Percentiles rank a stretch among this genome's conserved stretches.
phyloP scores from a whole-genome alignment of 2,888 invertebrate species.

The Marronus borbonicus region DNA sequence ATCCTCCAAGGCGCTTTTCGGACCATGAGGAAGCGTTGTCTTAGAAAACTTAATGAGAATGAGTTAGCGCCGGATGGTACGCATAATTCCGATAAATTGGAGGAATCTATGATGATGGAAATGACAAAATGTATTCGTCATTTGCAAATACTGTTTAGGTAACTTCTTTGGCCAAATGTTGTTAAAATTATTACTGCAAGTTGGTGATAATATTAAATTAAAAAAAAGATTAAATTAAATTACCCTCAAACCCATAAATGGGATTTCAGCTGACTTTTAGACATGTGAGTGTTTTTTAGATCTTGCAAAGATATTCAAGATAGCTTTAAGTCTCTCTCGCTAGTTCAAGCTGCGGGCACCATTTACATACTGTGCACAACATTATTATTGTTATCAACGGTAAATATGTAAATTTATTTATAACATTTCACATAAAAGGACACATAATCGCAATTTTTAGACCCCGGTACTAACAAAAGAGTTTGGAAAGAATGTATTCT shows the following conservation, averaged over 20 bases:
- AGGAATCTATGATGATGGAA: slow-evolving; percentile 59
- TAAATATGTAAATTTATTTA: slow-evolving; percentile 52
- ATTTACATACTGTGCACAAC: slow-evolving; percentile 66
- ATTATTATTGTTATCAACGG: slow-evolving; percentile 65
- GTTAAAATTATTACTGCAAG: too few relatives aligned
- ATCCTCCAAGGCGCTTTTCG: slow-evolving; percentile 65
- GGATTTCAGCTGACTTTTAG: too few relatives aligned
- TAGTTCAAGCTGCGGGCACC: slow-evolving; percentile 64
- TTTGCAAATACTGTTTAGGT: slow-evolving; percentile 64
- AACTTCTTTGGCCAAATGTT: too few relatives aligned
- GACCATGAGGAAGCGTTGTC: slow-evolving; percentile 58
- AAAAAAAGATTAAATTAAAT: too few relatives aligned
- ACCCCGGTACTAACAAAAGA: slow-evolving; percentile 62
- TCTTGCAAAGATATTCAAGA: slow-evolving; percentile 57
- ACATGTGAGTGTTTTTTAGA: slow-evolving; percentile 7
- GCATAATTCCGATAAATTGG: slow-evolving; percentile 50
- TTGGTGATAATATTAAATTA: too few relatives aligned
- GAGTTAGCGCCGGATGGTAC: slow-evolving; percentile 17
- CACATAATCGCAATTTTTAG: slow-evolving; percentile 47
- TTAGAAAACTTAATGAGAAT: slow-evolving; percentile 47
- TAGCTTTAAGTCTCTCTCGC: slow-evolving; percentile 59
- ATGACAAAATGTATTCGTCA: slow-evolving; percentile 63
- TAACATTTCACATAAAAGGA: background rate
- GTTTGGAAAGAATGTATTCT: slow-evolving; percentile 63
- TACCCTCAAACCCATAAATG: too few relatives aligned